These are phyloP conservation scores for Pteropus alecto DNA, from an alignment of 2,113 vertebrate genomes.

Conservation along the genomic window DNA sequence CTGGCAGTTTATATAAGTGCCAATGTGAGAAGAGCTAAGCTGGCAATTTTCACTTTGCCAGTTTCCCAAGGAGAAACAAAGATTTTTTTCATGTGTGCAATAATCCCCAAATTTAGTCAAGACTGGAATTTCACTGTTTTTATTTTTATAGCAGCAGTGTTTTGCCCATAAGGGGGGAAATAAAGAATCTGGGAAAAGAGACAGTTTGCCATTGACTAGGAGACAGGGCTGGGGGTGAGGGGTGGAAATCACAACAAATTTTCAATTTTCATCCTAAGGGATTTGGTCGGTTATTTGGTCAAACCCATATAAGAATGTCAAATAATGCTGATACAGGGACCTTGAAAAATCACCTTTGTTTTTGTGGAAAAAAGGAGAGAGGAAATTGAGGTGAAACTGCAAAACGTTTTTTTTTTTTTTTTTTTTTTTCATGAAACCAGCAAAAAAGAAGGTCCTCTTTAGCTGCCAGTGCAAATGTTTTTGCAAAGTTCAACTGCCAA, in stretches of 20 bases:
- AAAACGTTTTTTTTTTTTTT: slow-evolving; percentile 43
- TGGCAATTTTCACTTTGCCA: slow-evolving; percentile 28
- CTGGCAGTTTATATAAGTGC: neutral
- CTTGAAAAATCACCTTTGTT: slow-evolving; percentile 64
- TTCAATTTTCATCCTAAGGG: slow-evolving; percentile 27
- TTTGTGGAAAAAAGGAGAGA: slow-evolving; percentile 66
- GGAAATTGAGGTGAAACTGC: slow-evolving; percentile 62
- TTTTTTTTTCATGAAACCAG: slow-evolving; percentile 32
- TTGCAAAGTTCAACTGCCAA: slow-evolving; percentile 48
- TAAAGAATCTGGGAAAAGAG: slow-evolving; percentile 43
- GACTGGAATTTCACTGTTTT: slow-evolving; percentile 50
- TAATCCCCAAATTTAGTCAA: slow-evolving; percentile 72
- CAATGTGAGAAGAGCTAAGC: neutral
- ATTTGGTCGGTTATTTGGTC: neutral
- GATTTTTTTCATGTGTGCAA: slow-evolving; percentile 15
- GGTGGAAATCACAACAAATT: slow-evolving; percentile 37
- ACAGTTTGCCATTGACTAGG: slow-evolving; percentile 30
- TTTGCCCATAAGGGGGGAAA: neutral
- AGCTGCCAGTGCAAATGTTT: slow-evolving; percentile 46
- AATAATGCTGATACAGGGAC: slow-evolving; percentile 41
- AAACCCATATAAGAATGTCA: neutral
- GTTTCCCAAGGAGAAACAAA: slow-evolving; percentile 52
- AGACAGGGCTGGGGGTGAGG: neutral
- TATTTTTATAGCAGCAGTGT: slow-evolving; percentile 57
- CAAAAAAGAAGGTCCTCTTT: slow-evolving; percentile 58